Conservation (phyloP, 2,113 vertebrate genomes). For the Hystrix brachyura region DNA sequence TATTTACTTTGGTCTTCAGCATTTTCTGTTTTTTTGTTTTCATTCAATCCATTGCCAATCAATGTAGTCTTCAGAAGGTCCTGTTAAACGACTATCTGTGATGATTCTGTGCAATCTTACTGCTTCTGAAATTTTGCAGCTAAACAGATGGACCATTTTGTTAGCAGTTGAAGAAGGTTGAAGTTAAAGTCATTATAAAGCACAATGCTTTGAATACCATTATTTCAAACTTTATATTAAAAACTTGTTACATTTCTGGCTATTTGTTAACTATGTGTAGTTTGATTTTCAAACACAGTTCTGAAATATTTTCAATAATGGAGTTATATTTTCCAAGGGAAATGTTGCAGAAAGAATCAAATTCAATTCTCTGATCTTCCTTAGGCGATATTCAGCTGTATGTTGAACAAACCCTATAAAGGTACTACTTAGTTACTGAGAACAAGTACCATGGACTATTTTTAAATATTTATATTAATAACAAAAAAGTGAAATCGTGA, state of each 20-base stretch:
- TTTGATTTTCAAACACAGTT: neutral
- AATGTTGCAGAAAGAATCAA: neutral
- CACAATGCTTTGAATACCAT: neutral
- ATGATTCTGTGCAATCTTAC: neutral
- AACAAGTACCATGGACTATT: neutral
- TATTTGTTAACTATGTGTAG: neutral
- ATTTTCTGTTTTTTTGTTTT: neutral
- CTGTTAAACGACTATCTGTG: neutral
- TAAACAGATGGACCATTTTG: neutral
- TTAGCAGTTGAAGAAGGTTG: neutral
- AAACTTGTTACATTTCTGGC: neutral
- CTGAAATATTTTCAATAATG: neutral
- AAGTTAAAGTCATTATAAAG: neutral
- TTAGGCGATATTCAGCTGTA: neutral
- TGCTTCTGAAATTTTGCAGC: neutral
- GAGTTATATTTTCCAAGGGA: neutral
- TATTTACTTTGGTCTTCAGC: neutral
- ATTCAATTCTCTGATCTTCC: neutral
- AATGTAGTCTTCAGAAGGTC: neutral
- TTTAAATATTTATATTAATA: neutral
- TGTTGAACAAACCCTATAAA: neutral
- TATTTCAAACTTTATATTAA: neutral
- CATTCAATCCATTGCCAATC: neutral
- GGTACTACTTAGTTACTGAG: neutral
- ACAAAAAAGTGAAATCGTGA: neutral